phyloP scores from a whole-genome alignment of 2,797 vertebrate species.

The Orientallactaga sibirica region DNA sequence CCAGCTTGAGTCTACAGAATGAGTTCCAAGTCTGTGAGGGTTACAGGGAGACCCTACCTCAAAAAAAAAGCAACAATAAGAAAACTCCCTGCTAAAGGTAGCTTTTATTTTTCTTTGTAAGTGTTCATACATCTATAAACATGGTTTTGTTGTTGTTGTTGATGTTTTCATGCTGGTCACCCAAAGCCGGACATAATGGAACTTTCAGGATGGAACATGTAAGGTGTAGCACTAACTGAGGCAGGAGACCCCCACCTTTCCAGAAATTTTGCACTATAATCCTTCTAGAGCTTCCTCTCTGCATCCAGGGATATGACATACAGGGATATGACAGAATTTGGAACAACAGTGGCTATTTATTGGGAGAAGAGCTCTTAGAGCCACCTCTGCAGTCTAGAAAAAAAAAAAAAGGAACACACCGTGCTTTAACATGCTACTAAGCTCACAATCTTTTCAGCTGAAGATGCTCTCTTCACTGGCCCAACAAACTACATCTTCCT shows the following conservation, averaged over 20 bases:
- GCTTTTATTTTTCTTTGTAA: constrained; percentile 50
- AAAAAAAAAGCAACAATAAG: too few relatives aligned
- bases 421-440: background rate
- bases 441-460: background rate
- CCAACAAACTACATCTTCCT: background rate
- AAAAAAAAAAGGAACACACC: background rate
- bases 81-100: background rate
- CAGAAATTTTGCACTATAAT: background rate
- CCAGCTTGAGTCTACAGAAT: too few relatives aligned
- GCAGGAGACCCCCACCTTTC: background rate
- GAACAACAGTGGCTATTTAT: constrained; percentile 20
- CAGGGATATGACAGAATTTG: constrained; percentile 19
- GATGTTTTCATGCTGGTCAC: constrained; percentile 10
- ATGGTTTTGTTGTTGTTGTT: too few relatives aligned
- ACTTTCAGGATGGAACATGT: background rate
- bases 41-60: too few relatives aligned
- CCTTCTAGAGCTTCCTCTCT: background rate
- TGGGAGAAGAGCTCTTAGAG: constrained; percentile 20
- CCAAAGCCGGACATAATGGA: background rate
- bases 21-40: too few relatives aligned
- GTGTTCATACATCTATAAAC: background rate
- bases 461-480: background rate
- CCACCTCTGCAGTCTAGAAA: background rate
- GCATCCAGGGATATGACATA: background rate
- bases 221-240: background rate